Evolutionary conservation across 2,888 invertebrate genomes (phyloP).

Genomic region (Dermolepida albohirtum): DNA sequence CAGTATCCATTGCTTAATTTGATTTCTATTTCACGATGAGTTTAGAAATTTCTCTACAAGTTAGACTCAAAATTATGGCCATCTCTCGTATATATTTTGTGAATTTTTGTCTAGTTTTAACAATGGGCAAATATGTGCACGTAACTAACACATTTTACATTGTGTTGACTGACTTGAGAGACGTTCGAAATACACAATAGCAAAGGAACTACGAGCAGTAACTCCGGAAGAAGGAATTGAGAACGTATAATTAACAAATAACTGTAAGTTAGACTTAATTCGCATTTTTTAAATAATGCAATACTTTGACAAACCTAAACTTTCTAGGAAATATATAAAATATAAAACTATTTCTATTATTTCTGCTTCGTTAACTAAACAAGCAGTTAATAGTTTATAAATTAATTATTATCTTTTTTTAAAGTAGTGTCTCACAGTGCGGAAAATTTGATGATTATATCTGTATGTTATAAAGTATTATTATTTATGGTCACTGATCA

Average conservation of each 20-base stretch:
- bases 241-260: constrained; percentile 18
- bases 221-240: constrained; percentile 11
- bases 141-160: not conserved
- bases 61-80: too few species aligned
- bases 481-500: too few species aligned
- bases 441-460: constrained; percentile 12
- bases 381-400: constrained; percentile 1
- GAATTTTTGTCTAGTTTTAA: too few species aligned
- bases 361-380: constrained; percentile 11
- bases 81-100: too few species aligned
- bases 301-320: not conserved
- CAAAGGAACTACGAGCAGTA: constrained; percentile 16
- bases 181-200: not conserved
- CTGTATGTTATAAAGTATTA: not conserved
- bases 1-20: too few species aligned
- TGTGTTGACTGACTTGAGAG: not conserved
- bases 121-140: too few species aligned
- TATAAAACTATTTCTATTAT: not conserved
- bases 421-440: not conserved
- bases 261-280: constrained; percentile 11
- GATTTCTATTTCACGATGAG: too few species aligned
- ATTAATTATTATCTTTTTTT: constrained; percentile 9
- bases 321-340: constrained; percentile 9
- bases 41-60: too few species aligned
- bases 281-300: not conserved